Base-by-base conservation (phyloP, 35 echinoderm and acorn worm species). In the Apostichopus parvimensis region DNA sequence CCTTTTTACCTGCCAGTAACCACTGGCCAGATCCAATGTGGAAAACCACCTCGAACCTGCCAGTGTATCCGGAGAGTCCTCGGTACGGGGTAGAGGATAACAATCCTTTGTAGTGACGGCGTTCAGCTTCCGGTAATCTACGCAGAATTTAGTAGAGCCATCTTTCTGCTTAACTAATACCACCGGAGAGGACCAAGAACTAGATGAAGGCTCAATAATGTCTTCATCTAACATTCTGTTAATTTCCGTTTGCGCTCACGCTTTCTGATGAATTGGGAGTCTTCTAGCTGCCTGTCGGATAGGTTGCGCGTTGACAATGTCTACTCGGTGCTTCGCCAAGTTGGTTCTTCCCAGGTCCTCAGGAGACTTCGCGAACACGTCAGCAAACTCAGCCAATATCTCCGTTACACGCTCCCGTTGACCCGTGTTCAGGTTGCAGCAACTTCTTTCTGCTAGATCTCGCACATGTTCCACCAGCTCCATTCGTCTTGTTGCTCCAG, bases 51-150 rank as follows among this genome's bases (percentile, higher is more conserved):
- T 90, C 0, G 83, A 34, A 0, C 87, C 77, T 20, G 6, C 57
- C 22, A 92, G 56, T 9, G 77, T 58, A 82, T 95, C 94, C 1
- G 92, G 1, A 0, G 94, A 81, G 1, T 95, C 82, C 9, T 95
- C 94, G 22, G 79, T 92, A 18, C 79, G 75, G 6, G 89, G 94
- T 3, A 95, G 15, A 8, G 94, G 78, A 45, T 95, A 92, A 5
- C 90, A 73, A 55, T 95, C 94, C 64, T 95, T 95, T 7, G 57
- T 72, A 1, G 90, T 95, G 13, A 92, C 45, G 56, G 56, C 11
- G 83, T 70, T 20, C 94, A n/a, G n/a, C n/a, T n/a, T n/a, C n/a
- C n/a, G n/a, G n/a, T n/a, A n/a, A n/a, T n/a, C n/a, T n/a, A n/a
- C n/a, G n/a, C n/a, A n/a, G n/a, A n/a, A n/a, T n/a, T n/a, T 25